phyloP scores from a whole-genome alignment of 2,797 vertebrate genomes.

The Nyctalus aviator region DNA sequence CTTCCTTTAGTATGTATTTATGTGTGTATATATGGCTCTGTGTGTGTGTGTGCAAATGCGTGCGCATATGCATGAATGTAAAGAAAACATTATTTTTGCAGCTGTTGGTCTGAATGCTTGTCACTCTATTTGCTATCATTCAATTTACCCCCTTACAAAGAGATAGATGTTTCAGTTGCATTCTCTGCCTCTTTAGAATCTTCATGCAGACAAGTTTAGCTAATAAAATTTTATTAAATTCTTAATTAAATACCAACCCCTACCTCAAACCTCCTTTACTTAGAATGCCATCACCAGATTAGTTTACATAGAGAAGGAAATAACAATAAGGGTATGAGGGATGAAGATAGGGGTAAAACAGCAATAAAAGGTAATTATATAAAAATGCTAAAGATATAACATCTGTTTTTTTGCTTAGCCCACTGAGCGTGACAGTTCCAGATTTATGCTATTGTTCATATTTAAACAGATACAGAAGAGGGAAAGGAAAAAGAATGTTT shows the following conservation, averaged over 20 bases:
- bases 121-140: slow-evolving; percentile 83
- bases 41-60: background rate
- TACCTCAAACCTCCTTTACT: slow-evolving; percentile 72
- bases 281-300: slow-evolving; percentile 76
- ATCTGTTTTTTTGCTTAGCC: slow-evolving; percentile 88
- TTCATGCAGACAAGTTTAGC: slow-evolving; percentile 78
- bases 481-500: slow-evolving; percentile 85
- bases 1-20: slow-evolving; percentile 32
- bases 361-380: slow-evolving; percentile 90
- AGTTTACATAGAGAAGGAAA: slow-evolving; percentile 74
- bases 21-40: background rate
- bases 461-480: slow-evolving; percentile 86
- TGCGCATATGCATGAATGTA: background rate
- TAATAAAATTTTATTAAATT: slow-evolving; percentile 88
- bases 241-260: slow-evolving; percentile 83
- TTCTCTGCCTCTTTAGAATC: slow-evolving; percentile 72
- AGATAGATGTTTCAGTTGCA: slow-evolving; percentile 80
- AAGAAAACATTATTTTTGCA: slow-evolving; percentile 82
- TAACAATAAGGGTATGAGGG: slow-evolving; percentile 78
- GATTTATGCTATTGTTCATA: slow-evolving; percentile 83
- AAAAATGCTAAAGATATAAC: slow-evolving; percentile 91
- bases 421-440: slow-evolving; percentile 85
- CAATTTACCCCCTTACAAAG: slow-evolving; percentile 83
- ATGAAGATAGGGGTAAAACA: slow-evolving; percentile 83
- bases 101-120: slow-evolving; percentile 82